phyloP scores from a whole-genome alignment of 2,113 vertebrate genomes.

The Rhinopomastus cyanomelas region DNA sequence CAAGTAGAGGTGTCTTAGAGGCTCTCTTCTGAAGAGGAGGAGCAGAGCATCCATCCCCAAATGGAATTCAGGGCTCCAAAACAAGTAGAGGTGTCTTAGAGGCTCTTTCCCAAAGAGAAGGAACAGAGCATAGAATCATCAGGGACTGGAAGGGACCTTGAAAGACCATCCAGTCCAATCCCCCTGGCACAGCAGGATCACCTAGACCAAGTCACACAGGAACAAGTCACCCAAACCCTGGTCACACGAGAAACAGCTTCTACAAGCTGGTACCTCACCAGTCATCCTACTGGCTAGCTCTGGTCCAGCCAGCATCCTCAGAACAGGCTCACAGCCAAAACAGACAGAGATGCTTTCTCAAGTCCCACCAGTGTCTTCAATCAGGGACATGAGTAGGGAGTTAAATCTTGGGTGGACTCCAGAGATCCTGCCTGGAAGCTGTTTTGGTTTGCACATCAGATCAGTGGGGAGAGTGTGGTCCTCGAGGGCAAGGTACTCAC shows the following conservation, averaged over 20 bases:
- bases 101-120: neutral
- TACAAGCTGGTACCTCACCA: neutral
- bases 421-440: neutral
- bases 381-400: neutral
- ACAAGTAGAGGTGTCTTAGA: neutral
- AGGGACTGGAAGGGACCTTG: too few relatives aligned
- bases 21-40: too few relatives aligned
- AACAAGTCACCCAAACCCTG: too few relatives aligned
- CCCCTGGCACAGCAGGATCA: too few relatives aligned
- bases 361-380: neutral
- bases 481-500: neutral
- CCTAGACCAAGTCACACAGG: too few relatives aligned
- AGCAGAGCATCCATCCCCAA: neutral
- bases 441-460: neutral
- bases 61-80: neutral
- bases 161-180: too few relatives aligned
- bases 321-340: neutral
- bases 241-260: neutral
- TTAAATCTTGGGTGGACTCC: neutral
- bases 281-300: neutral
- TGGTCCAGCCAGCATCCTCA: neutral
- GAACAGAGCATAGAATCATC: neutral
- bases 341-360: neutral
- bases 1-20: neutral
- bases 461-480: neutral